Evolutionary conservation across 1,140 invertebrate species (phyloP).

Genomic region (Brachionus koreanus): DNA sequence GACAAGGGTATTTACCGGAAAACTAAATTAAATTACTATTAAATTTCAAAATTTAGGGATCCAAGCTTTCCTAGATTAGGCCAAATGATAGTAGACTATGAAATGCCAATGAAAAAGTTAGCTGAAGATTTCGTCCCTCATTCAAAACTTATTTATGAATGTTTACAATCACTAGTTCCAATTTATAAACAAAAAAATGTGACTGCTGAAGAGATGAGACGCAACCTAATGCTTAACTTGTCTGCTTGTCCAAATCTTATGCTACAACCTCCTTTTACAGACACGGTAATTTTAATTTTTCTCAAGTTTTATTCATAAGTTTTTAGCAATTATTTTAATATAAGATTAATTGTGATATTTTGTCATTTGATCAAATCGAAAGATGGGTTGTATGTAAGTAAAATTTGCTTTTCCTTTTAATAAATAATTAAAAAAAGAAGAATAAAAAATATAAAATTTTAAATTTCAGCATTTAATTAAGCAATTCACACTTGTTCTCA

Average conservation of each 20-base stretch:
- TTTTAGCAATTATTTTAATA: constrained; percentile 43
- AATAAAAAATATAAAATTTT: constrained; percentile 14
- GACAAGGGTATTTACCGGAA: constrained; percentile 63
- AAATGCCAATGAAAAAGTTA: constrained; percentile 87
- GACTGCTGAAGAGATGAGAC: background rate
- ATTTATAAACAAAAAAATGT: constrained; percentile 43
- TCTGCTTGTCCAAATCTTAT: constrained; percentile 84
- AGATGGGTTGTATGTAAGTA: constrained; percentile 84
- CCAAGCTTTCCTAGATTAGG: constrained; percentile 86
- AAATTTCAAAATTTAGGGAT: constrained; percentile 64
- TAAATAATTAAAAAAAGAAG: background rate
- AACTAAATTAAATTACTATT: background rate
- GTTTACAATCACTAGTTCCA: constrained; percentile 18
- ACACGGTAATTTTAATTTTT: constrained; percentile 9
- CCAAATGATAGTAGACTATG: constrained; percentile 96
- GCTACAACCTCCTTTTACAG: constrained; percentile 63
- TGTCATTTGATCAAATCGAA: constrained; percentile 89
- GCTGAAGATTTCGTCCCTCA: constrained; percentile 95
- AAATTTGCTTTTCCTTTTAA: background rate
- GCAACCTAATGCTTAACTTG: constrained; percentile 63
- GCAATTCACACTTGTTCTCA: too few relatives aligned
- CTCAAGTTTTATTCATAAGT: constrained; percentile 34
- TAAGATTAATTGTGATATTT: constrained; percentile 87
- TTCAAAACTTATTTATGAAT: constrained; percentile 63
- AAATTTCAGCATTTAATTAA: too few relatives aligned